Evolutionary conservation across 1,140 invertebrate genomes (phyloP), one percentile per base, ranked within the genome.

Genomic region (Physella acuta): DNA sequence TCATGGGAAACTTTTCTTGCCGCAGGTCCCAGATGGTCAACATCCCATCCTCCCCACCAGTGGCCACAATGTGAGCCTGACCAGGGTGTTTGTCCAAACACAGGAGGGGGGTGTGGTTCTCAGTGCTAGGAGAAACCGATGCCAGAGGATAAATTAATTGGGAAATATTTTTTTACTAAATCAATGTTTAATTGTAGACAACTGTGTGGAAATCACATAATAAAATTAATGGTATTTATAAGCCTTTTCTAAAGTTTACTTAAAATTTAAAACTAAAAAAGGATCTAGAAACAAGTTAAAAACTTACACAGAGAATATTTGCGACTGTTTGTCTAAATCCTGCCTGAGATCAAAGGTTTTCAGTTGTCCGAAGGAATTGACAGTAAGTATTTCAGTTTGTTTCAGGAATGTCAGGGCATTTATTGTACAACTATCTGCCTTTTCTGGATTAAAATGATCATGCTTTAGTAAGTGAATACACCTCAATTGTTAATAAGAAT

Each of bases 311-410:
- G 80, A 75, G 65, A 86, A 82, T 37, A 79, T 79, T 60, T 76
- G 70, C 55, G 74, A 64, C 34, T 85, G 79, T 62, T 78, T 77
- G 33, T 80, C 71, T 79, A 71, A 87, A 75, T 53, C 87, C 86
- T 74, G 76, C 73, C 92, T 85, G 0, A 93, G 84, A 85, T 96
- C 94, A 89, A 92, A 94, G 34, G 94, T 88, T 82, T 94, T 94
- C 86, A 96, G 90, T 69, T 94, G 91, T 0, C 93, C 93, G 78
- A 92, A 87, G 31, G 91, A 86, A 86, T 94, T 95, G 51, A 92
- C 92, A 2, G 92, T 92, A 11, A 94, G 87, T 52, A 93, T 75
- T 76, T 90, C 88, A 90, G 90, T 86, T 89, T 92, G 80, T 90
- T 90, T 85, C 88, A 94, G 84, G 82, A 92, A 94, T 75, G 89